phyloP scores from a whole-genome alignment of 2,113 vertebrate species.

The Etia nguti region DNA sequence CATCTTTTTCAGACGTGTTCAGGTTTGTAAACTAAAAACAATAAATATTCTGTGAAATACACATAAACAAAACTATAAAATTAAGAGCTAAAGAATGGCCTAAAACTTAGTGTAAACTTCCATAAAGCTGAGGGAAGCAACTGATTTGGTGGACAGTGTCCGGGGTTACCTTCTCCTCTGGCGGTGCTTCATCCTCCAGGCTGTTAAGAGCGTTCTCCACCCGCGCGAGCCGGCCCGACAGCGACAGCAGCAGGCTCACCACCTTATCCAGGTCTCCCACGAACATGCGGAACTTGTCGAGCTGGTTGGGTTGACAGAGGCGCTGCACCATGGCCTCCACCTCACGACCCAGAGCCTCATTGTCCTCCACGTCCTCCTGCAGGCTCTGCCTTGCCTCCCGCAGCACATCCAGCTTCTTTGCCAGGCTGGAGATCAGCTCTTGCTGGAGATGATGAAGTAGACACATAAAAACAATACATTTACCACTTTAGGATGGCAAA shows the following conservation, averaged over 20 bases:
- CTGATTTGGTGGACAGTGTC: neutral
- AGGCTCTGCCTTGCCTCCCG: constrained; percentile 87
- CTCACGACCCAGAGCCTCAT: constrained; percentile 86
- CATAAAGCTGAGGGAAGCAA: neutral
- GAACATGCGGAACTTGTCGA: constrained; percentile 98
- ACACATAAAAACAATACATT: neutral
- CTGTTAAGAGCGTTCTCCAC: constrained; percentile 97
- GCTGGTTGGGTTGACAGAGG: constrained; percentile 91
- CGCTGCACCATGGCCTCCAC: constrained; percentile 85
- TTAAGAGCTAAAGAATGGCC: neutral
- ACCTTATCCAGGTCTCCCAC: constrained; percentile 96
- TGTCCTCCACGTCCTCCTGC: constrained; percentile 89
- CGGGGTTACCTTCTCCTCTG: constrained; percentile 80
- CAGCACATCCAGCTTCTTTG: constrained; percentile 89
- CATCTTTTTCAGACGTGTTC: neutral
- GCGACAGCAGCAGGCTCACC: constrained; percentile 91
- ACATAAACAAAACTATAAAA: neutral
- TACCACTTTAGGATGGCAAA: neutral
- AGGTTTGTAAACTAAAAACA: neutral
- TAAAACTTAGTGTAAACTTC: neutral
- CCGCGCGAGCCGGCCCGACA: constrained; percentile 89
- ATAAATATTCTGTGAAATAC: neutral
- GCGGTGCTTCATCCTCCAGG: constrained; percentile 80
- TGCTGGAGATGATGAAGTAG: constrained; percentile 72
- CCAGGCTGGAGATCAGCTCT: constrained; percentile 92